Percentiles rank a stretch among this genome's conserved stretches.
Evolutionary conservation across 2,113 vertebrate genomes (phyloP).

Genomic region (Oryzias celebensis): DNA sequence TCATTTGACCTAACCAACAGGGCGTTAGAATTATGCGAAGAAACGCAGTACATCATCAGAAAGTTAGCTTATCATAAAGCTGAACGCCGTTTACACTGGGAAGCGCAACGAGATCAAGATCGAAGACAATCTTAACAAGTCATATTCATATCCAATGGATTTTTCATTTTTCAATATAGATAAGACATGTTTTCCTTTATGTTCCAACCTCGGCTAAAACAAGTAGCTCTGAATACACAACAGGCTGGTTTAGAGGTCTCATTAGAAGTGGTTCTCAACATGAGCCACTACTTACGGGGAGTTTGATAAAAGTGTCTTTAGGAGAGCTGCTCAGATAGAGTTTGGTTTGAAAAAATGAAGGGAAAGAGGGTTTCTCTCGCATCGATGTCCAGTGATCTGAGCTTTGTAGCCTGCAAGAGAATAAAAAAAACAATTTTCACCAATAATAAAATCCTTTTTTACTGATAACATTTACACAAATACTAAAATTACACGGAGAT

Average conservation of each 20-base stretch:
- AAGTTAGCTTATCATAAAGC: background rate
- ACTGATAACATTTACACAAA: too few relatives aligned
- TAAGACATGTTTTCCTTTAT: background rate
- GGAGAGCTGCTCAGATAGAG: slow-evolving; percentile 75
- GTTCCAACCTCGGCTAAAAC: background rate
- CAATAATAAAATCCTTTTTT: too few relatives aligned
- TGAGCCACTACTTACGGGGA: slow-evolving; percentile 73
- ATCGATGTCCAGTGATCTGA: slow-evolving; percentile 70
- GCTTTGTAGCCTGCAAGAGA: slow-evolving; percentile 65
- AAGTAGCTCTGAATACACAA: background rate
- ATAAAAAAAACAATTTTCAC: slow-evolving; percentile 1
- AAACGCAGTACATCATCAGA: slow-evolving; percentile 1
- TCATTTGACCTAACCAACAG: background rate
- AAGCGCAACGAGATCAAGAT: too few relatives aligned
- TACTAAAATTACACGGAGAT: too few relatives aligned
- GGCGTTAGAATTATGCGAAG: background rate
- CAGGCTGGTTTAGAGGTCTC: background rate
- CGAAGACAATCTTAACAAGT: too few relatives aligned
- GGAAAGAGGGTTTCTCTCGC: slow-evolving; percentile 72
- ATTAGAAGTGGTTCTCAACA: background rate
- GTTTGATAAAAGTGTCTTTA: slow-evolving; percentile 86
- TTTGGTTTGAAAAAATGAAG: slow-evolving; percentile 81
- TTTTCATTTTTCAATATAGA: too few relatives aligned
- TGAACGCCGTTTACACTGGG: too few relatives aligned
- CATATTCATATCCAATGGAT: too few relatives aligned